Conservation (phyloP, 1,140 invertebrate genomes). For the Propsilocerus akamusi region DNA sequence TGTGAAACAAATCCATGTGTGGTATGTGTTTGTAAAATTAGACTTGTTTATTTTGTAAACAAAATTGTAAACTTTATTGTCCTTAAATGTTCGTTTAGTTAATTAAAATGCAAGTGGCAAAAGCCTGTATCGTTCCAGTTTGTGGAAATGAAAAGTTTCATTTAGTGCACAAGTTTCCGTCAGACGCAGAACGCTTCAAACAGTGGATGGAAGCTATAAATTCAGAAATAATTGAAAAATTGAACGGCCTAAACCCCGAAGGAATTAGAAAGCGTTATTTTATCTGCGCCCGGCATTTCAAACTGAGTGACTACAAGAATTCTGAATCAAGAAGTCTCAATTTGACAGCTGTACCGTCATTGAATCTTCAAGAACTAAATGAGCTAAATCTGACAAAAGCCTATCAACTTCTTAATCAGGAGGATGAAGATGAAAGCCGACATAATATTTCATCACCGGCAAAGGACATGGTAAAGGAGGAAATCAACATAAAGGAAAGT, state of each 20-base stretch:
- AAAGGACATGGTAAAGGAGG: background rate
- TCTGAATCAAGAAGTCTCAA: constrained; percentile 6
- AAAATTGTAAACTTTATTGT: too few species aligned
- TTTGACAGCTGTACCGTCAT: constrained; percentile 6
- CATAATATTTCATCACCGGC: background rate
- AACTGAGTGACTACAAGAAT: constrained; percentile 7
- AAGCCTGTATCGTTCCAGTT: background rate
- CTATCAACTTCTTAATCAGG: background rate
- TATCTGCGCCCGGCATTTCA: constrained; percentile 9
- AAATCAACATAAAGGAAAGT: background rate
- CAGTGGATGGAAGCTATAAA: constrained; percentile 5
- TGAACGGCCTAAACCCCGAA: background rate
- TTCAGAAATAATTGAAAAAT: background rate
- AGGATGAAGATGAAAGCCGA: background rate
- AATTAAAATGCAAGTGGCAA: background rate
- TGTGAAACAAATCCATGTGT: too few species aligned
- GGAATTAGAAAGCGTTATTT: background rate
- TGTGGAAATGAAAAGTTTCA: constrained; percentile 7
- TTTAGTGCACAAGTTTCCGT: constrained; percentile 9
- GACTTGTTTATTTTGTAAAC: too few species aligned
- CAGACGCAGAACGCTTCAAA: background rate
- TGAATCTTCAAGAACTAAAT: constrained; percentile 6
- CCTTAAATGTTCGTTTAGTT: too few species aligned
- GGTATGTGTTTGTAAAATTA: too few species aligned
- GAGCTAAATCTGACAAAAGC: constrained; percentile 6